Conservation (phyloP, 2,797 vertebrate genomes). For the Scyliorhinus canicula region DNA sequence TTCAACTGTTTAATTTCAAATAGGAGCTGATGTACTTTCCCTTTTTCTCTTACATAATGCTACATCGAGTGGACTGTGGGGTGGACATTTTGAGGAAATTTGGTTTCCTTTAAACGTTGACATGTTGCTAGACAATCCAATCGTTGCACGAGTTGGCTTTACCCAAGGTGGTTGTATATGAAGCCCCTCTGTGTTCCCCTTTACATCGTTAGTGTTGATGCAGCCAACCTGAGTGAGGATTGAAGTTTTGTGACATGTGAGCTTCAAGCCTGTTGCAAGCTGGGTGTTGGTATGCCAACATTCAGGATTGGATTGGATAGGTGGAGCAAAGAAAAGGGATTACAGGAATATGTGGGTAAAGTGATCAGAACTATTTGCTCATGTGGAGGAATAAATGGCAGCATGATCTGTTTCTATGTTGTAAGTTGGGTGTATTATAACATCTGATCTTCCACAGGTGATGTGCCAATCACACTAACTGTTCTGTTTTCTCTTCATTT, state of each 20-base stretch:
- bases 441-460: not conserved
- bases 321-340: not conserved
- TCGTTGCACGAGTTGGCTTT: not conserved
- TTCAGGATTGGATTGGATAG: not conserved
- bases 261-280: not conserved
- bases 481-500: conserved; percentile 40
- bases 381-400: not conserved
- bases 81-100: not conserved
- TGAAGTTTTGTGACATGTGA: not conserved
- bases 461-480: not conserved
- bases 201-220: not conserved
- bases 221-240: not conserved
- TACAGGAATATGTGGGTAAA: not conserved
- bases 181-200: not conserved
- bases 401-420: not conserved
- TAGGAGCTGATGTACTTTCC: not conserved
- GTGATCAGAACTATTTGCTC: not conserved
- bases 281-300: not conserved
- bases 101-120: not conserved
- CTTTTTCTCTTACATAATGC: not conserved
- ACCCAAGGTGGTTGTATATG: not conserved
- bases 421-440: not conserved
- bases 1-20: not conserved
- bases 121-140: not conserved
- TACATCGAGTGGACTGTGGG: not conserved